These are phyloP conservation scores for Sepioteuthis lessoniana DNA, from an alignment of 2,888 invertebrate species.

Conservation along the genomic window DNA sequence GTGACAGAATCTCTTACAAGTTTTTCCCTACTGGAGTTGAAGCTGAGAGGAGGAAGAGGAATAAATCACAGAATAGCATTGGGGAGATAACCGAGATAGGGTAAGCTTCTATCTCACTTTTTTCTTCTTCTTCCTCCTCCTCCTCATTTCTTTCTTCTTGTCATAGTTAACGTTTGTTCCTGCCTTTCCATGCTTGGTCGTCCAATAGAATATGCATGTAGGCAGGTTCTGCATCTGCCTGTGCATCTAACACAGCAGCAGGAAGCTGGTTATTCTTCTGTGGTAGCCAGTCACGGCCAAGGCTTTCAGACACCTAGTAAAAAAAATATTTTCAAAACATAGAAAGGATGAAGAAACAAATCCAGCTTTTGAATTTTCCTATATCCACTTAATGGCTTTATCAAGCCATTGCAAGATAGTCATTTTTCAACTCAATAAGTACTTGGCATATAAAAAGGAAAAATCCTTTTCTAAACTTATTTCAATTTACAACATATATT, in stretches of 20 bases:
- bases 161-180: slow-evolving; percentile 41
- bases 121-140: not conserved
- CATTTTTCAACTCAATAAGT: no score
- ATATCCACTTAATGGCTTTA: no score
- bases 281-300: slow-evolving; percentile 79
- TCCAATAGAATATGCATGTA: slow-evolving; percentile 68
- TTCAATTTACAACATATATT: no score
- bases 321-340: not conserved
- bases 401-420: no score
- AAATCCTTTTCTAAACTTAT: no score
- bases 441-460: no score
- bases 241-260: slow-evolving; percentile 64
- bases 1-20: not conserved
- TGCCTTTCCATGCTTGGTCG: slow-evolving; percentile 61
- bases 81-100: not conserved
- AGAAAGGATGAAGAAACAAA: no score
- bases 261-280: slow-evolving; percentile 78
- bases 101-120: not conserved
- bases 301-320: slow-evolving; percentile 77
- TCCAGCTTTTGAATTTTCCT: no score
- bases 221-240: slow-evolving; percentile 69
- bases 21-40: slow-evolving; percentile 1
- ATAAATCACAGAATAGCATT: slow-evolving; percentile 18
- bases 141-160: not conserved
- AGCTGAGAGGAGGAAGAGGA: slow-evolving; percentile 24